Percentiles rank a stretch among this genome's conserved stretches.
Conservation (phyloP, 64 coral and sea anemone genomes). For the Acropora tenuis region DNA sequence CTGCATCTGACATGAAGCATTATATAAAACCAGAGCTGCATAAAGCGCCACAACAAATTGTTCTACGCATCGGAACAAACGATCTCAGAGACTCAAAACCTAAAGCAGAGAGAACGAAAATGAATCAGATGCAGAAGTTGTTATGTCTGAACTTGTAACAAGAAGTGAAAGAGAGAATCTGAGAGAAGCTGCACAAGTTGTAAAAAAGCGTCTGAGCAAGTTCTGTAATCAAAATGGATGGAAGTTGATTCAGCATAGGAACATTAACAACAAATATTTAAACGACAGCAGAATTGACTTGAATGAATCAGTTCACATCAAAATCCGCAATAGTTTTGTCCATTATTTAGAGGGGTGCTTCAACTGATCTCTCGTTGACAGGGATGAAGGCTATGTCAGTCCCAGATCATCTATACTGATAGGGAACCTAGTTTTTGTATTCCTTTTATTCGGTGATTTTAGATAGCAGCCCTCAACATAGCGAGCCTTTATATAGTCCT, state of each 20-base stretch:
- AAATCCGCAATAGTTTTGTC: background rate
- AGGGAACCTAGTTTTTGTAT: background rate
- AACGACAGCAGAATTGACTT: background rate
- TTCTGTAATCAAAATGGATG: background rate
- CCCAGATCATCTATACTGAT: background rate
- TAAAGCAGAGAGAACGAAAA: background rate
- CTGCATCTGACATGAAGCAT: conserved; percentile 3
- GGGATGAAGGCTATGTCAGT: background rate
- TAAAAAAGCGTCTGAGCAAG: background rate
- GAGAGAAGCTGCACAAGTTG: background rate
- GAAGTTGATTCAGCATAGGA: background rate
- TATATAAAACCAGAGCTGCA: background rate
- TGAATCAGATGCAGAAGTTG: background rate
- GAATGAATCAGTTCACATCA: background rate
- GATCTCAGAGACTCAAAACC: background rate
- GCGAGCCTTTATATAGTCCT: no score
- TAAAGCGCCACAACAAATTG: background rate
- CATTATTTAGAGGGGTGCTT: background rate
- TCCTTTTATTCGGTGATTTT: no score
- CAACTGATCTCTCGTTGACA: background rate
- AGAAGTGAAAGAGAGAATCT: background rate
- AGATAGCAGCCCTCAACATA: no score
- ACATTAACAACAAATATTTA: background rate
- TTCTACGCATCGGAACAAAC: background rate
- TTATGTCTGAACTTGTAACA: background rate